Evolutionary conservation across 2,888 invertebrate genomes (phyloP).

Genomic region (Zaprionus lineosus): DNA sequence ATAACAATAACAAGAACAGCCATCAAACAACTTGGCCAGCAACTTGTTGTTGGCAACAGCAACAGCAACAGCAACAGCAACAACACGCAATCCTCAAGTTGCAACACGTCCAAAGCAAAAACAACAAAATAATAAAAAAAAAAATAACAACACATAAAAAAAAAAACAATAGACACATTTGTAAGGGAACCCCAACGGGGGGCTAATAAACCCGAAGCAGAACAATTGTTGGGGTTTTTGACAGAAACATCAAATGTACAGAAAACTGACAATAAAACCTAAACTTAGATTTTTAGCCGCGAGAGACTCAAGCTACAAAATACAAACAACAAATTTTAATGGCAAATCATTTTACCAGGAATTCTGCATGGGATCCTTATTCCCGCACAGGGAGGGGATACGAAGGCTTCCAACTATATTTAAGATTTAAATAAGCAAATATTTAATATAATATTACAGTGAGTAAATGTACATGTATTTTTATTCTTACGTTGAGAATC

Average conservation of each 20-base stretch:
- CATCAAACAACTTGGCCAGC: constrained; percentile 32
- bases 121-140: too few species aligned
- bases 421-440: too few species aligned
- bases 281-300: too few species aligned
- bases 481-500: too few species aligned
- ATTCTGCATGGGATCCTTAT: constrained; percentile 14
- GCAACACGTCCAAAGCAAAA: constrained; percentile 44
- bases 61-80: constrained; percentile 23
- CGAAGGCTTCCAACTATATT: too few species aligned
- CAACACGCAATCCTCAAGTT: constrained; percentile 31
- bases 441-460: too few species aligned
- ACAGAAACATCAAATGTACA: constrained; percentile 41
- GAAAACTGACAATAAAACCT: constrained; percentile 21
- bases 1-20: too few species aligned
- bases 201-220: constrained; percentile 73
- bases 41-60: constrained; percentile 56
- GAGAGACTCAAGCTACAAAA: too few species aligned
- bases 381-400: too few species aligned
- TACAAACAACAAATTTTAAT: constrained; percentile 13
- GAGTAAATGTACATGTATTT: too few species aligned
- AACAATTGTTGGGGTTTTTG: constrained; percentile 58
- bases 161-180: constrained; percentile 69
- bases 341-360: constrained; percentile 37
- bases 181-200: constrained; percentile 65
- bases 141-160: too few species aligned